phyloP scores from a whole-genome alignment of 2,113 vertebrate species.

The Bos javanicus region DNA sequence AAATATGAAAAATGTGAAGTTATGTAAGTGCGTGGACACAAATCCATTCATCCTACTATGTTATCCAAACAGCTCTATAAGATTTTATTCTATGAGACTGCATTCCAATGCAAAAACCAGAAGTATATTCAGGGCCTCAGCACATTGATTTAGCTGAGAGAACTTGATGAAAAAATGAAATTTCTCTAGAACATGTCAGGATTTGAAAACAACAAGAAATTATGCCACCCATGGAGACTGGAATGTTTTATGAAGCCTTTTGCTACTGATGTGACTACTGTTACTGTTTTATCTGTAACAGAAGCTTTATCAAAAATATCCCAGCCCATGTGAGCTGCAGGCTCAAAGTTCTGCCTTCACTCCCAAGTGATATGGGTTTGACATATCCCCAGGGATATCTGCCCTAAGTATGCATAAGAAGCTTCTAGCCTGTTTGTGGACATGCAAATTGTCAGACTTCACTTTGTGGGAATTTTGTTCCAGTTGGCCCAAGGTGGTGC shows the following conservation, averaged over 20 bases:
- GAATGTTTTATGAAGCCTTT: constrained; percentile 2
- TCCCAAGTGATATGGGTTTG: not conserved
- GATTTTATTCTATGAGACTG: not conserved
- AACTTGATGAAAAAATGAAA: constrained; percentile 4
- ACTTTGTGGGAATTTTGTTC: not conserved
- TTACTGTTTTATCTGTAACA: not conserved
- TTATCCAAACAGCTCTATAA: not conserved
- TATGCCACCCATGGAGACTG: not conserved
- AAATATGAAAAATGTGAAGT: not conserved
- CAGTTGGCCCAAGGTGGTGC: not conserved
- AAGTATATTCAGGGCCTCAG: not conserved
- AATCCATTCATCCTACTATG: not conserved
- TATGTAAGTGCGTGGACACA: not conserved
- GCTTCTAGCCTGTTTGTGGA: not conserved
- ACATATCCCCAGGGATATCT: not conserved
- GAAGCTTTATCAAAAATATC: not conserved
- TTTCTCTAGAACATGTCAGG: not conserved
- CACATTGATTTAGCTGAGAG: not conserved
- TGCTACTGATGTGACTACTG: not conserved
- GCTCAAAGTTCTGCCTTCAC: not conserved
- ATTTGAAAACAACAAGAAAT: constrained; percentile 22
- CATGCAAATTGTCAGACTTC: not conserved
- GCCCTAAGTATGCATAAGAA: not conserved
- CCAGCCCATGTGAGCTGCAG: not conserved
- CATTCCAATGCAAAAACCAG: not conserved